These are phyloP conservation scores for Caenorhabditis sp. DNA, from an alignment of 2,888 invertebrate genomes.

Conservation along the genomic window DNA sequence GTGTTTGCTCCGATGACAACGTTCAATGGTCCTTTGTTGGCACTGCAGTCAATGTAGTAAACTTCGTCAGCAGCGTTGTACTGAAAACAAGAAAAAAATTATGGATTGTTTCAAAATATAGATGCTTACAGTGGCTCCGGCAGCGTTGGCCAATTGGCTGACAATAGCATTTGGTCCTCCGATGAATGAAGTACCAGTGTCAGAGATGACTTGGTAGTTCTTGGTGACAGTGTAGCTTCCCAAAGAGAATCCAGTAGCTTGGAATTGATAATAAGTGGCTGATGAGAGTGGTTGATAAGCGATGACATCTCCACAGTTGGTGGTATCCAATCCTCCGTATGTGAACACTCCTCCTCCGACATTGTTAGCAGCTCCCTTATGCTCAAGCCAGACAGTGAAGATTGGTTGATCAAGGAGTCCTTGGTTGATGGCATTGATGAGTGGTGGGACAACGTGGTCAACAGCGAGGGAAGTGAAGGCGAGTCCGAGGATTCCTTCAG, in stretches of 20 bases:
- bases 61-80: constrained; percentile 29
- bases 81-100: constrained; percentile 9
- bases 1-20: constrained; percentile 27
- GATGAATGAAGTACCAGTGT: constrained; percentile 51
- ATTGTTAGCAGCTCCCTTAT: constrained; percentile 42
- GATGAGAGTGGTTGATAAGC: constrained; percentile 49
- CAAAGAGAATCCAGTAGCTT: constrained; percentile 23
- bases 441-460: constrained; percentile 47
- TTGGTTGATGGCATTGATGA: constrained; percentile 51
- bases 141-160: constrained; percentile 29
- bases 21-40: constrained; percentile 26
- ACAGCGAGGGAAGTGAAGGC: constrained; percentile 54
- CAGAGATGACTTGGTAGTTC: constrained; percentile 46
- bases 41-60: constrained; percentile 39
- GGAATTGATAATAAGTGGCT: constrained; percentile 53
- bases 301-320: constrained; percentile 46
- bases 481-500: constrained; percentile 55
- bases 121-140: constrained; percentile 43
- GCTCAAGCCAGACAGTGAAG: constrained; percentile 55
- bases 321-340: constrained; percentile 52
- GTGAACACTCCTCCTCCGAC: constrained; percentile 58
- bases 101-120: not conserved
- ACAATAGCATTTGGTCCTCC: constrained; percentile 36
- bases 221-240: constrained; percentile 30
- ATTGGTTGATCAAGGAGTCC: constrained; percentile 50